These are phyloP conservation scores for Manduca sexta DNA, from an alignment of 1,140 invertebrate genomes.

Conservation along the genomic window DNA sequence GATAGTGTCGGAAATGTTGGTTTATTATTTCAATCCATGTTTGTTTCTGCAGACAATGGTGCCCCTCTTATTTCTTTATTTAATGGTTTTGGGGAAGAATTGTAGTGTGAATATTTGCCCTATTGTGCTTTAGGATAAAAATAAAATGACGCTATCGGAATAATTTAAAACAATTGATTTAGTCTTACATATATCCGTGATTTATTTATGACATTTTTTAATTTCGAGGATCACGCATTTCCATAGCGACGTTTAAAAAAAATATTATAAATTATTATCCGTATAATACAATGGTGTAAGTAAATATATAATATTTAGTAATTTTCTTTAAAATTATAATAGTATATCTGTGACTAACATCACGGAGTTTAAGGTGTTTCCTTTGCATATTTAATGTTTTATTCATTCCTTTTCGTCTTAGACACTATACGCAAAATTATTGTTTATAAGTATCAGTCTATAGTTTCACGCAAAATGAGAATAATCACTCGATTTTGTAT, in stretches of 20 bases:
- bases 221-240: not conserved
- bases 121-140: not conserved
- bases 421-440: slow-evolving; percentile 29
- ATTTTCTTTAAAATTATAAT: not conserved
- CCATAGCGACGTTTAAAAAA: not conserved
- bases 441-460: slow-evolving; percentile 17
- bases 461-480: slow-evolving; percentile 1
- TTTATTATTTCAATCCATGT: not conserved
- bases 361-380: slow-evolving; percentile 14
- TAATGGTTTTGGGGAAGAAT: not conserved
- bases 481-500: slow-evolving; percentile 4
- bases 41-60: not conserved
- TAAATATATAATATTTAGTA: not conserved
- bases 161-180: not conserved
- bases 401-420: slow-evolving; percentile 66
- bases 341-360: no score
- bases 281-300: not conserved
- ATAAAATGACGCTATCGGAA: not conserved
- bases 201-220: not conserved
- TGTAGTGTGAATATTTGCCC: slow-evolving; percentile 1
- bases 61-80: not conserved
- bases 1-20: no score
- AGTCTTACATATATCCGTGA: not conserved
- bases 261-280: not conserved
- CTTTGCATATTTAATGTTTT: slow-evolving; percentile 40